A percentile compares a stretch with the other conserved stretches of the same genome.
Evolutionary conservation across 2,888 invertebrate species (phyloP).

Genomic region (Heliconius charithonia): DNA sequence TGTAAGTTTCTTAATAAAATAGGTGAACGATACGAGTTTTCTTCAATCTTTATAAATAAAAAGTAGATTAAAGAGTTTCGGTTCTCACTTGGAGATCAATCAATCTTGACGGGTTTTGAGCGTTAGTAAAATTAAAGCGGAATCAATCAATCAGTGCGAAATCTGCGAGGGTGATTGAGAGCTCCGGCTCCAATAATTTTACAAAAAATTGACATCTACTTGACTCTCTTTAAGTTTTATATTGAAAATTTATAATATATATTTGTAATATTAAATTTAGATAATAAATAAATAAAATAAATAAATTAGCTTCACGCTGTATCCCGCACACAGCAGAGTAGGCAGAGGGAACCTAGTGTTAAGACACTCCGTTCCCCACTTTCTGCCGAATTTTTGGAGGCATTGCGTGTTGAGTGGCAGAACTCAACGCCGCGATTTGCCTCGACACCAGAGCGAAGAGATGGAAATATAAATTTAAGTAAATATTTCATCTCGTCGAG

Average conservation of each 20-base stretch:
- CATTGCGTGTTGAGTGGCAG: no score
- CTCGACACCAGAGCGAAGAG: no score
- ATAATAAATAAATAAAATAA: no score
- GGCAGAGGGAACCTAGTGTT: no score
- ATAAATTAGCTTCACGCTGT: no score
- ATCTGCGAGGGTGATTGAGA: constrained; percentile 65
- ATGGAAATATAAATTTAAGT: no score
- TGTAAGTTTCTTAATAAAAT: not conserved
- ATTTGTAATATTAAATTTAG: not conserved
- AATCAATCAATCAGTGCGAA: constrained; percentile 69
- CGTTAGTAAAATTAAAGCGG: constrained; percentile 60
- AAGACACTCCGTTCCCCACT: no score
- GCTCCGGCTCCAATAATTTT: constrained; percentile 56
- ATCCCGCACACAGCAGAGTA: no score
- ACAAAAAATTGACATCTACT: constrained; percentile 50
- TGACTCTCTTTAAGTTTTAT: constrained; percentile 36
- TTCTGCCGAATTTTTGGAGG: no score
- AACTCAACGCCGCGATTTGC: no score
- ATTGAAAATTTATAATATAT: not conserved
- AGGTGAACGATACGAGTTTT: constrained; percentile 6
- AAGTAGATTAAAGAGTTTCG: constrained; percentile 27
- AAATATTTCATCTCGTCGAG: no score
- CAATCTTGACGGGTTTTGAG: constrained; percentile 33
- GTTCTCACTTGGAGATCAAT: constrained; percentile 24
- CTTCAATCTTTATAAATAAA: constrained; percentile 25